Base-by-base conservation (phyloP, 2,888 invertebrate genomes). In the Melinaea marsaeus region DNA sequence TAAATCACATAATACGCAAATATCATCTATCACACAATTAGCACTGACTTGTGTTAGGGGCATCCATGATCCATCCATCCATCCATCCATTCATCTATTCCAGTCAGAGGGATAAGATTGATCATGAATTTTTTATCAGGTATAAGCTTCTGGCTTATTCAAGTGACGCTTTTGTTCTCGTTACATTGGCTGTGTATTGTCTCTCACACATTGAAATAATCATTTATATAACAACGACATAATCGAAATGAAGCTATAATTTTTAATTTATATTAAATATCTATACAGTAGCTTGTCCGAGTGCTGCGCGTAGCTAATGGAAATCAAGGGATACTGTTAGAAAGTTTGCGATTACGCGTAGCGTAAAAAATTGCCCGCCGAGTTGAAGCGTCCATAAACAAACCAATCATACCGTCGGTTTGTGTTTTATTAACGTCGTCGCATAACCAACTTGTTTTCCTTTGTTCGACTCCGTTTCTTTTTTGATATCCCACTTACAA, bases 11-110 rank as follows among this genome's bases (percentile, higher is more conserved):
- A 57, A 59, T 64, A 63, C 62, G 57, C 55, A 55, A 60, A 56
- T 65, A 62, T 70, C 74, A 76, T 78, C 75, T 74, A 78, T 78
- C 75, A 75, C 70, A 71, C 72, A 77, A 77, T 77, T 76, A 77
- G 73, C 64, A 65, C 58, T 67, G 62, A 64, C 63, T 67, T 66
- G 71, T 65, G 71, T 72, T 67, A 69, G 67, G 65, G 65, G 68
- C 66, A 70, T 70, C 70, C 71, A 67, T 72, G 75, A 79, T 79
- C 76, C 71, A 76, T 80, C 78, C 78, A 75, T 67, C 22, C 22
- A 79, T 79, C 76, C 71, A 76, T 80, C 78, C 78, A 75, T 67
- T 22, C 22, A 79, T 79, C 80, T 64, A 66, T 61, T 63, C 66
- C 71, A 71, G 71, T 72, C 70, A 67, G 69, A 68, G 71, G 65